Base-by-base conservation (phyloP, 1,140 invertebrate species). In the Helicoverpa armigera region DNA sequence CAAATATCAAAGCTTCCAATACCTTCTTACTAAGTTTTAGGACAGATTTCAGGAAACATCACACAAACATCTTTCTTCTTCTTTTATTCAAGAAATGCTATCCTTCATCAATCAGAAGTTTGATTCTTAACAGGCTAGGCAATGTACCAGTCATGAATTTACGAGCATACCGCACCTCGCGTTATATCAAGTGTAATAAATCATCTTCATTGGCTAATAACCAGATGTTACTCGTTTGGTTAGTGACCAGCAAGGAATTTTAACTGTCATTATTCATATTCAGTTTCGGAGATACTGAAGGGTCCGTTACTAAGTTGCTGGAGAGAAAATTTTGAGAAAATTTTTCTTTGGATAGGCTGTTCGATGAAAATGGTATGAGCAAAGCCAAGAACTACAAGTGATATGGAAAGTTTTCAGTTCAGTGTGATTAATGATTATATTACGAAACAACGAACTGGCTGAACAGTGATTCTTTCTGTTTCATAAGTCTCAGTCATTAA, bases 171-270 rank as follows among this genome's bases (percentile, higher is more conserved):
- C 70, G n/a, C 61, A 80, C 70, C 79, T 80, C 60, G 50, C 58
- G 50, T 74, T 74, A 75, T 51, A 80, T 74, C 60, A 80, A 80
- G 51, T 67, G 70, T 54, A 60, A 75, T 75, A 74, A 80, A 80
- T 80, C 74, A 80, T 75, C 35, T 67, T 74, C 72, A 80, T 80
- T 80, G 79, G 79, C 79, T 80, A 80, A 80, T 74, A 80, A 80
- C 79, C 14, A 74, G 79, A 75, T 51, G 48, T 50, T 14, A 67
- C 56, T 51, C 48, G 69, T 73, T 58, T 61, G 78, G 69, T 50
- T 65, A 65, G 63, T 69, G 61, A 63, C 69, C 58, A 73, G 43
- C 12, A 16, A 73, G 43, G 69, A 80, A 72, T 80, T 72, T 80
- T 29, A 80, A 73, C 58, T 63, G 69, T 48, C 65, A 69, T 73